Percentiles rank a stretch among this genome's conserved stretches.
Evolutionary conservation across 2,797 vertebrate species (phyloP).

Genomic region (Acanthurus lineatus): DNA sequence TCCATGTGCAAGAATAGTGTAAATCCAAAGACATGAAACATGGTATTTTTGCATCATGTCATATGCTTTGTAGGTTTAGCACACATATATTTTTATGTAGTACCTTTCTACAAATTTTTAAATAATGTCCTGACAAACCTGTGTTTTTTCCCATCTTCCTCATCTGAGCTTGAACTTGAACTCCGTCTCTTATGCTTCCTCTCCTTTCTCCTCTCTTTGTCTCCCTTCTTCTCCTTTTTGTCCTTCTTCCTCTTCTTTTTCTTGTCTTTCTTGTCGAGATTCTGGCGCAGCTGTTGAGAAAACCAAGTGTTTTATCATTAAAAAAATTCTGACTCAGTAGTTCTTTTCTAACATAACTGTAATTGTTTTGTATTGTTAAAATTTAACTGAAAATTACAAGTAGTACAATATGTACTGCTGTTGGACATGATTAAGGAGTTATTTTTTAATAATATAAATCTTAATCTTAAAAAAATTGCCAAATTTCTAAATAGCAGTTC

Average conservation of each 20-base stretch:
- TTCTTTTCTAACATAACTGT: neutral
- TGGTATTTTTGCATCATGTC: neutral
- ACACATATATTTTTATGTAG: neutral
- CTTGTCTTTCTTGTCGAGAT: conserved; percentile 90
- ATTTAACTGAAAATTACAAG: neutral
- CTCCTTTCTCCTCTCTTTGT: conserved; percentile 88
- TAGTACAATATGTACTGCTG: neutral
- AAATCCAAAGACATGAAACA: neutral
- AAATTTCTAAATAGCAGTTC: neutral
- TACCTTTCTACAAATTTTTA: neutral
- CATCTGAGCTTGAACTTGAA: conserved; percentile 82
- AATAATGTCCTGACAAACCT: conserved; percentile 57
- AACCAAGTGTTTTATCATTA: neutral
- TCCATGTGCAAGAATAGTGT: neutral
- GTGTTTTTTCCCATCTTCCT: conserved; percentile 75
- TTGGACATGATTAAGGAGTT: no score
- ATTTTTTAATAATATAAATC: neutral
- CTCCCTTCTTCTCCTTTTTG: conserved; percentile 90
- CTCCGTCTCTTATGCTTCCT: conserved; percentile 87
- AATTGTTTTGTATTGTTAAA: neutral
- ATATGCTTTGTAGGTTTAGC: neutral
- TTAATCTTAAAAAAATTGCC: neutral
- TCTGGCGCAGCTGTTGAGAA: conserved; percentile 89
- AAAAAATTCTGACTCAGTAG: neutral
- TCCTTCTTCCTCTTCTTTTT: conserved; percentile 87